Base-by-base conservation (phyloP, 2,888 invertebrate species). In the Pollenia angustigena region DNA sequence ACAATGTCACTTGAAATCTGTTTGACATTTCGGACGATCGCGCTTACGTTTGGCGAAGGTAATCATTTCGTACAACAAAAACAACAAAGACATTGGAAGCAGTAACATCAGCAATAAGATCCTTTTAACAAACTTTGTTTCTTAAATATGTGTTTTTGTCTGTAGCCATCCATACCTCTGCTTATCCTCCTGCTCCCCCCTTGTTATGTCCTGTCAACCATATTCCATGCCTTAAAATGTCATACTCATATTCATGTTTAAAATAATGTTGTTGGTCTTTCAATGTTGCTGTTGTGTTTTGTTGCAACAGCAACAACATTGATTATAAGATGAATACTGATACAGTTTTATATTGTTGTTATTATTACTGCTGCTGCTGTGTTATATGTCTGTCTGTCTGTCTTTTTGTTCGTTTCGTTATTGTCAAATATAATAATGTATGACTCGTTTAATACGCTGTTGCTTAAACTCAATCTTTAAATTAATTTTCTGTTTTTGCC, bases 351-450 rank as follows among this genome's bases (percentile, higher is more conserved):
- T 23, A 46, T 71, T 71, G 62, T 71, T 69, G 40, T 76, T 52
- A 48, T 56, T 56, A 48, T 52, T 68, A 42, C 54, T 75, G 56
- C 40, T 71, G 75, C n/a, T 44, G 52, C 44, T 71, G 74, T 56
- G 72, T 8, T 79, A 50, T 32, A 4, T 32, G 32, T 32, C 32
- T 32, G 32, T 32, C 32, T 32, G 32, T 32, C 32, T 32, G 78
- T 42, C 32, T 32, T 32, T 32, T 32, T 71, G 56, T 18, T 46
- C 50, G 4, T 23, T 81, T 44, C 44, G 68, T 69, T 84, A 78
- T 88, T 88, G 88, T 88, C 88, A 86, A 88, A 88, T 88, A 85
- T 85, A 88, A 88, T 88, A 88, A 88, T 74, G 87, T 84, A 88
- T 87, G 88, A 87, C 87, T 82, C 81, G 88, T 60, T 83, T 76